Conservation (phyloP, 2,113 vertebrate species). For the Python bivittatus region DNA sequence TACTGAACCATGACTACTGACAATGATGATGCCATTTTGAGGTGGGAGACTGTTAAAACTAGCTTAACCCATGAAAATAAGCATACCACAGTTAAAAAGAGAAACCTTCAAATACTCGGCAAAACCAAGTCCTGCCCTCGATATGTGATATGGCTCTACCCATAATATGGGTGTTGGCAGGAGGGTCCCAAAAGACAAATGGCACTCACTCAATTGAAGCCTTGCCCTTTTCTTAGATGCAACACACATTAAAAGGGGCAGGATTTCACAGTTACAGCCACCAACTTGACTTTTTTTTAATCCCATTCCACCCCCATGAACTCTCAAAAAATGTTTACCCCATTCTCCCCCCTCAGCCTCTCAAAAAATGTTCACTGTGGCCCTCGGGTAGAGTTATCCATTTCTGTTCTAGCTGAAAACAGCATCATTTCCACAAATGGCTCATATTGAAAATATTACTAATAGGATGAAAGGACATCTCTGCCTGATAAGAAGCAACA, state of each 20-base stretch:
- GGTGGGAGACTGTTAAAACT: too few relatives aligned
- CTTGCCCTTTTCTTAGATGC: background rate
- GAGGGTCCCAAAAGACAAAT: too few relatives aligned
- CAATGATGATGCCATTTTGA: too few relatives aligned
- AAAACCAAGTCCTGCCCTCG: too few relatives aligned
- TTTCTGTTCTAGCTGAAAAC: background rate
- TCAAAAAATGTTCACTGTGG: background rate
- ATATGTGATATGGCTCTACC: too few relatives aligned
- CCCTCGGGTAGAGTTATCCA: background rate
- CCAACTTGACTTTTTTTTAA: background rate
- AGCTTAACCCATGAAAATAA: too few relatives aligned
- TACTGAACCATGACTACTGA: too few relatives aligned
- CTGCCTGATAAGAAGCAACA: background rate
- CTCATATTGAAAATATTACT: background rate
- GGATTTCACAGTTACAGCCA: background rate
- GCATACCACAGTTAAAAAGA: too few relatives aligned
- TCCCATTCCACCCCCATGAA: background rate
- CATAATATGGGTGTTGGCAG: too few relatives aligned
- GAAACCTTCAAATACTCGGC: too few relatives aligned
- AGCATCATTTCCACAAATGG: background rate
- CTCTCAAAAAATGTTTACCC: background rate
- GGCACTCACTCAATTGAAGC: background rate
- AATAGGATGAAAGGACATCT: background rate
- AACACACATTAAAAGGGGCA: background rate
- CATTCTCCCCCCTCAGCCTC: too few relatives aligned